Conservation (phyloP, 2,888 invertebrate species). For the Ophraella communa region DNA sequence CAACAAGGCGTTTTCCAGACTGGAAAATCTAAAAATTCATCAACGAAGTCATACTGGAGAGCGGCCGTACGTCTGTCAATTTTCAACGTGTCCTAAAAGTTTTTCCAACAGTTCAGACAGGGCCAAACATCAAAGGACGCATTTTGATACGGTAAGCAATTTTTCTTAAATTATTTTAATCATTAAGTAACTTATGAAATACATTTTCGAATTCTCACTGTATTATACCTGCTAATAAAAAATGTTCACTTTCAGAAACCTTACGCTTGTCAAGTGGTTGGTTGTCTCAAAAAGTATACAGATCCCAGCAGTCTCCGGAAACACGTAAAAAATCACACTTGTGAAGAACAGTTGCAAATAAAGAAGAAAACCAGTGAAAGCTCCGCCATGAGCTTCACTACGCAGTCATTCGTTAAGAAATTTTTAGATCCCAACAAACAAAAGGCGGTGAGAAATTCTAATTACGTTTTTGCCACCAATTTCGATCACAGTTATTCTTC, state of each 20-base stretch:
- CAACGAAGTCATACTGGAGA: constrained; percentile 95
- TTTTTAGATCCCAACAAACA: constrained; percentile 48
- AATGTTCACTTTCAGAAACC: constrained; percentile 74
- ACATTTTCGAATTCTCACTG: not conserved
- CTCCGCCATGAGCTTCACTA: constrained; percentile 33
- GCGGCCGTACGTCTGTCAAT: constrained; percentile 93
- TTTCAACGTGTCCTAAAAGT: constrained; percentile 90
- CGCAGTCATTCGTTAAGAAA: constrained; percentile 38
- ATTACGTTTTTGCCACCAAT: constrained; percentile 31
- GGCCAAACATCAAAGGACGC: constrained; percentile 98
- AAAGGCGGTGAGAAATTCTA: constrained; percentile 42
- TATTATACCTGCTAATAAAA: constrained; percentile 12
- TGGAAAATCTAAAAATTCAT: constrained; percentile 98
- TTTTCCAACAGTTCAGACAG: constrained; percentile 99
- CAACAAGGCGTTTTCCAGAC: constrained; percentile 92
- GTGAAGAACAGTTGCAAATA: constrained; percentile 57
- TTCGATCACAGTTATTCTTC: constrained; percentile 51
- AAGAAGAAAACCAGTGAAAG: constrained; percentile 49
- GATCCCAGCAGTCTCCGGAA: constrained; percentile 93
- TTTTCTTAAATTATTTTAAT: not conserved
- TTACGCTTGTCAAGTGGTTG: constrained; percentile 86
- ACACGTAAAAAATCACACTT: constrained; percentile 84
- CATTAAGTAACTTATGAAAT: not conserved
- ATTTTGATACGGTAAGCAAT: constrained; percentile 91
- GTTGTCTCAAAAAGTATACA: constrained; percentile 91